phyloP scores from a whole-genome alignment of 2,888 invertebrate species.

The Strigamia transsilvanica region DNA sequence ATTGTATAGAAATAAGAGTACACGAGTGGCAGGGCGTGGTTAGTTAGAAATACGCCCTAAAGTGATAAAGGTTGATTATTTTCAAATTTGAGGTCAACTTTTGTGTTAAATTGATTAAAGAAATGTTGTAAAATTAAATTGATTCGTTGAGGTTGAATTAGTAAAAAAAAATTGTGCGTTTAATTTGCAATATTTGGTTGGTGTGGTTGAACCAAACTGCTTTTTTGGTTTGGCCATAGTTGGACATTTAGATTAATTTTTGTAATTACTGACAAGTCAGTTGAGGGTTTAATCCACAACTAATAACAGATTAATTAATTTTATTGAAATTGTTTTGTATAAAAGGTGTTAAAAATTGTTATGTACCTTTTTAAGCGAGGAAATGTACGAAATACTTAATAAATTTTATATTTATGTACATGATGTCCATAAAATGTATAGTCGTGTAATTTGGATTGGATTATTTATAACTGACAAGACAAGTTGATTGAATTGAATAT shows the following conservation, averaged over 20 bases:
- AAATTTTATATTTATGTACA: neutral
- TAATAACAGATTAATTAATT: no score
- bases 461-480: neutral
- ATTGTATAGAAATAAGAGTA: neutral
- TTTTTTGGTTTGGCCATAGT: neutral
- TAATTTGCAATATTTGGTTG: neutral
- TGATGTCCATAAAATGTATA: neutral
- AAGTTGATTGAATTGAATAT: no score
- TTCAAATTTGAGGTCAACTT: neutral
- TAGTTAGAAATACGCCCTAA: slow-evolving; percentile 26
- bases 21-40: slow-evolving; percentile 29
- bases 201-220: neutral
- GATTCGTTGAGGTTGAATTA: neutral
- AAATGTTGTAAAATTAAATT: neutral
- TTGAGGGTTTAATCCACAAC: no score
- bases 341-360: no score
- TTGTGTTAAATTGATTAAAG: slow-evolving; percentile 23
- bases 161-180: neutral
- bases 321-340: no score
- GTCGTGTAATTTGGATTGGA: neutral
- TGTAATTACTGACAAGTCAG: no score
- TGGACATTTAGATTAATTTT: neutral
- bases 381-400: neutral
- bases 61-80: neutral
- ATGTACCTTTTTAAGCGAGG: no score